Conservation (phyloP, 1,140 invertebrate species). For the Bombus superbus region DNA sequence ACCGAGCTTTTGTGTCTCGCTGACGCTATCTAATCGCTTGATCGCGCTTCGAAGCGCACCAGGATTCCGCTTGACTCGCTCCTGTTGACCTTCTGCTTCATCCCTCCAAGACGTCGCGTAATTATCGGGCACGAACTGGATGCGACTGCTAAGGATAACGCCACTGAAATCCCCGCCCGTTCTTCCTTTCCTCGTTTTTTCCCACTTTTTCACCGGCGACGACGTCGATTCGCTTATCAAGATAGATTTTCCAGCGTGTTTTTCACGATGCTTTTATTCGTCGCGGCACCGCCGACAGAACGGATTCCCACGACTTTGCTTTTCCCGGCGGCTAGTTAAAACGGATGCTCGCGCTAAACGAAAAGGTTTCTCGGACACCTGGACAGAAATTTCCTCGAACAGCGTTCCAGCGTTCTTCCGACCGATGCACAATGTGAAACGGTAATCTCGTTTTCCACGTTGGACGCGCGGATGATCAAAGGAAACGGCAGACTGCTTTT, state of each 20-base stretch:
- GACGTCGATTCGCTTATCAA: slow-evolving; percentile 22
- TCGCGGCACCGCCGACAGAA: background rate
- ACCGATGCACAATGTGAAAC: slow-evolving; percentile 24
- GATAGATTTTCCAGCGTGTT: slow-evolving; percentile 23
- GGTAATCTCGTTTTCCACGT: slow-evolving; percentile 41
- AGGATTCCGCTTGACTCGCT: slow-evolving; percentile 50
- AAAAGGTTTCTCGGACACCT: background rate
- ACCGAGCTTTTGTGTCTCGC: slow-evolving; percentile 32
- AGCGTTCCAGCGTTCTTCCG: background rate
- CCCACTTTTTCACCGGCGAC: background rate
- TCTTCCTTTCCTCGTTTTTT: background rate
- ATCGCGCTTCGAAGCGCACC: slow-evolving; percentile 14
- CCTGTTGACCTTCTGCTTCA: slow-evolving; percentile 42
- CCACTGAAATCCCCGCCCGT: background rate
- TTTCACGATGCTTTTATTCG: slow-evolving; percentile 9
- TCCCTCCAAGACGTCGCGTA: slow-evolving; percentile 54
- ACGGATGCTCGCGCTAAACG: slow-evolving; percentile 28
- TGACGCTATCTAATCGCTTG: slow-evolving; percentile 54
- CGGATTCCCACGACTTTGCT: background rate
- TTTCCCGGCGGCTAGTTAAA: slow-evolving; percentile 20
- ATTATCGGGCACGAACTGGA: slow-evolving; percentile 57
- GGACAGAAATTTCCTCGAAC: slow-evolving; percentile 34
- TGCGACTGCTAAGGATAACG: slow-evolving; percentile 23
- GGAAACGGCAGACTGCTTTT: background rate
- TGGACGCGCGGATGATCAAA: slow-evolving; percentile 41